Percentiles rank a stretch among this genome's conserved stretches.
These are phyloP conservation scores for Eumacrocentrus americanus DNA, from an alignment of 2,888 invertebrate genomes.

Conservation along the genomic window DNA sequence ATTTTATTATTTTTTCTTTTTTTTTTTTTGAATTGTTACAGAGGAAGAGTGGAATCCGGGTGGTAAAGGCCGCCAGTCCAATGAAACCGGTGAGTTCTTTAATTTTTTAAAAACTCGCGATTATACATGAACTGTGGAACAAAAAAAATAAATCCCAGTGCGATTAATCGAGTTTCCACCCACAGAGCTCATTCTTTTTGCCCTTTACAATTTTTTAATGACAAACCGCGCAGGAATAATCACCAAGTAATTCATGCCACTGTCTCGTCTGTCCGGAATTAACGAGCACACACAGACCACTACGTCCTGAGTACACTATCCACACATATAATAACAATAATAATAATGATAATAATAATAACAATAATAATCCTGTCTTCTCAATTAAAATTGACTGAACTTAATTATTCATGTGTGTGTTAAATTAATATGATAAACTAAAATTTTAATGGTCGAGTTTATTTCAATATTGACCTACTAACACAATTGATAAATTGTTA, in stretches of 20 bases:
- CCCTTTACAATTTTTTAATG: neutral
- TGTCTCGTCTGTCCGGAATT: neutral
- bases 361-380: too few species aligned
- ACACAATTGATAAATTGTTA: too few species aligned
- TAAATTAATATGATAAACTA: too few species aligned
- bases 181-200: neutral
- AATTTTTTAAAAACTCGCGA: neutral
- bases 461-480: too few species aligned
- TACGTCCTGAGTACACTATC: too few species aligned
- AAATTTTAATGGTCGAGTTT: too few species aligned
- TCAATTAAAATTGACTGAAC: too few species aligned
- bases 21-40: slow-evolving; percentile 54
- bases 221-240: neutral
- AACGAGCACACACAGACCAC: neutral
- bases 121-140: neutral
- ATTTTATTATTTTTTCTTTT: slow-evolving; percentile 7
- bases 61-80: slow-evolving; percentile 63
- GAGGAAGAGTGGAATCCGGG: slow-evolving; percentile 71
- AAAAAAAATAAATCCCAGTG: slow-evolving; percentile 1
- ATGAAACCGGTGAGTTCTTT: slow-evolving; percentile 54
- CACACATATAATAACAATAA: too few species aligned
- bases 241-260: neutral
- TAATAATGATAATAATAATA: too few species aligned
- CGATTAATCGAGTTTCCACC: neutral
- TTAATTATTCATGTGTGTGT: too few species aligned